A percentile compares a stretch with the other conserved stretches of the same genome.
Evolutionary conservation across 1,140 invertebrate genomes (phyloP).

Genomic region (Leptinotarsa lineolata): DNA sequence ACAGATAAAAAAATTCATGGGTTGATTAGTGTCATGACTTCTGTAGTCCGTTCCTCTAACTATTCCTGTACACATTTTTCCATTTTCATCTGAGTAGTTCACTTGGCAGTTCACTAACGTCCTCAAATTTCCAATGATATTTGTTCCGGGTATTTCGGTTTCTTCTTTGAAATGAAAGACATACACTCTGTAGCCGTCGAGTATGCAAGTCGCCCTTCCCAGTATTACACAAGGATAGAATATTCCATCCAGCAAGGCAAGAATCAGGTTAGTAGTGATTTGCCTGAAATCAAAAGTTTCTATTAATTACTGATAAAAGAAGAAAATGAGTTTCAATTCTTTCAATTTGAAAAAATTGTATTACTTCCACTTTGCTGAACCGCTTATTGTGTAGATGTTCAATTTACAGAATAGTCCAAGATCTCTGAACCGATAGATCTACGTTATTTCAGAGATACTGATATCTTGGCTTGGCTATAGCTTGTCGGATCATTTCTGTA

Average conservation of each 20-base stretch:
- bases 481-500: too few species aligned
- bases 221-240: conserved; percentile 18
- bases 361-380: too few species aligned
- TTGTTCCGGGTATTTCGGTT: conserved; percentile 13
- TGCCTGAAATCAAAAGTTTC: neutral
- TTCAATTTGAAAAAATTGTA: too few species aligned
- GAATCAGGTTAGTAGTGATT: conserved; percentile 13
- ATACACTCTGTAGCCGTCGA: conserved; percentile 2
- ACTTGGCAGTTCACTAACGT: conserved; percentile 18
- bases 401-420: too few species aligned
- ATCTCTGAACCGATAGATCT: too few species aligned
- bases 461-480: too few species aligned
- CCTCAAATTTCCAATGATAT: conserved; percentile 24
- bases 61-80: neutral
- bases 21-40: neutral
- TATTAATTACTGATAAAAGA: neutral
- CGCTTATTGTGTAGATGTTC: too few species aligned
- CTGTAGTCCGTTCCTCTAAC: conserved; percentile 6
- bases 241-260: neutral
- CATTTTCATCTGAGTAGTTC: neutral
- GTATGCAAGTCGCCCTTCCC: neutral
- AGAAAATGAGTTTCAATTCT: neutral
- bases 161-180: conserved; percentile 26
- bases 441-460: too few species aligned
- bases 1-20: conserved; percentile 23